Evolutionary conservation across 2,888 invertebrate species (phyloP).

Genomic region (Trimorus sp.): DNA sequence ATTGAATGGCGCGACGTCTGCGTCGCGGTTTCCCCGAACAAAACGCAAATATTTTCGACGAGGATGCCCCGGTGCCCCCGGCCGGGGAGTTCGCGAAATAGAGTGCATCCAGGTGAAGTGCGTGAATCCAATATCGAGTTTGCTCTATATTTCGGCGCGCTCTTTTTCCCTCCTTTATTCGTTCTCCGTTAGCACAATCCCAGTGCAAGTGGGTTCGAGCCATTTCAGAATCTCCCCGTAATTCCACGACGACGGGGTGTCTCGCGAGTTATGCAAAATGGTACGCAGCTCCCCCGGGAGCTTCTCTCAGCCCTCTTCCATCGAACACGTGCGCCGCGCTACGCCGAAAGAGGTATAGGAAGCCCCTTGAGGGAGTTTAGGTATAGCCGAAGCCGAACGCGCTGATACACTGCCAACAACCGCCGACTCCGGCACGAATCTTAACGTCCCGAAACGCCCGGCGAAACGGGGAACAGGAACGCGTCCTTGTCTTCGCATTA

Average conservation of each 20-base stretch:
- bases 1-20: conserved; percentile 22
- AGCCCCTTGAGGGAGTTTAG: conserved; percentile 70
- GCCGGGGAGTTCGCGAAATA: conserved; percentile 41
- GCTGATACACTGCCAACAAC: conserved; percentile 67
- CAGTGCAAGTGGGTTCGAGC: conserved; percentile 72
- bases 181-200: conserved; percentile 66
- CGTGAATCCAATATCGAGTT: conserved; percentile 71
- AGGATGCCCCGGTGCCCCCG: conserved; percentile 27
- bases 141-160: conserved; percentile 57
- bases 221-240: conserved; percentile 78
- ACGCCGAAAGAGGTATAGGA: conserved; percentile 64
- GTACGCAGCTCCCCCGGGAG: conserved; percentile 79
- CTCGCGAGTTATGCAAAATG: conserved; percentile 82
- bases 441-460: conserved; percentile 43
- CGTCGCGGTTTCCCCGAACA: conserved; percentile 34
- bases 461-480: conserved; percentile 35
- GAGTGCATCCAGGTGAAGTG: conserved; percentile 64
- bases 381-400: conserved; percentile 58
- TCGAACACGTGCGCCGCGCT: conserved; percentile 76
- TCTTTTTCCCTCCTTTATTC: conserved; percentile 46
- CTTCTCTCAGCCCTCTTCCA: conserved; percentile 76
- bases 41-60: conserved; percentile 51
- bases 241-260: conserved; percentile 77
- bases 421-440: conserved; percentile 58
- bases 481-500: conserved; percentile 61